Percentiles rank a stretch among this genome's conserved stretches.
Conservation (phyloP, 2,888 invertebrate species). For the Eupithecia pulchellata region DNA sequence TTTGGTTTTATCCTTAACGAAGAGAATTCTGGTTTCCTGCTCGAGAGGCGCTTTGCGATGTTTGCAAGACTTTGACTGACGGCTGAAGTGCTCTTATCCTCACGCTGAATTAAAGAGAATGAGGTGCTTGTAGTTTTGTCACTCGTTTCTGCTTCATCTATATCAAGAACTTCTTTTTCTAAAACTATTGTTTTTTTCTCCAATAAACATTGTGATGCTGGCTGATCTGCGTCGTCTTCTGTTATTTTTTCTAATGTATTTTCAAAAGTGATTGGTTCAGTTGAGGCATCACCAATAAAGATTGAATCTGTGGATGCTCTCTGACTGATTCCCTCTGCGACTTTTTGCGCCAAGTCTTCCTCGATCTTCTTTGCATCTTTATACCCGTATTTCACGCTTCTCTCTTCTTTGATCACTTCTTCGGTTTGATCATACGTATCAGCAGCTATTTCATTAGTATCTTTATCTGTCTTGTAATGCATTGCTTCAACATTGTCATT, state of each 20-base stretch:
- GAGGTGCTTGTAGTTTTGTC: constrained; percentile 29
- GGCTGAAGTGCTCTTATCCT: constrained; percentile 27
- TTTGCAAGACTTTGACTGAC: constrained; percentile 30
- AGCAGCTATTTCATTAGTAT: neutral
- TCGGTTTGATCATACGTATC: neutral
- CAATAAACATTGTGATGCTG: neutral
- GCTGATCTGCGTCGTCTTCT: constrained; percentile 13
- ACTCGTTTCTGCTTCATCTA: constrained; percentile 5
- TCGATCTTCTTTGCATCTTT: neutral
- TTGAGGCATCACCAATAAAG: constrained; percentile 20
- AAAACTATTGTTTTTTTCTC: constrained; percentile 1
- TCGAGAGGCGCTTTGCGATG: constrained; percentile 16
- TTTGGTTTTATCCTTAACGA: constrained; percentile 39
- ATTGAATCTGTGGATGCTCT: constrained; percentile 25
- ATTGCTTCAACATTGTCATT: neutral
- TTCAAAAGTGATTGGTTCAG: constrained; percentile 13
- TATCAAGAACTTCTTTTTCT: neutral
- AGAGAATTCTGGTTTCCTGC: constrained; percentile 22
- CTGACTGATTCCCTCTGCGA: neutral
- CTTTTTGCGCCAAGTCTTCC: neutral
- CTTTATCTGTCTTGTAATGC: neutral
- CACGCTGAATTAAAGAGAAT: constrained; percentile 16
- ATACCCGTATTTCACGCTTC: too few relatives aligned
- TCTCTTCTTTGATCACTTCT: neutral
- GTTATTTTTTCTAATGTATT: constrained; percentile 19